Evolutionary conservation across 2,113 vertebrate species (phyloP), one percentile per base, ranked within the genome.

Genomic region (Phyllopteryx taeniolatus): DNA sequence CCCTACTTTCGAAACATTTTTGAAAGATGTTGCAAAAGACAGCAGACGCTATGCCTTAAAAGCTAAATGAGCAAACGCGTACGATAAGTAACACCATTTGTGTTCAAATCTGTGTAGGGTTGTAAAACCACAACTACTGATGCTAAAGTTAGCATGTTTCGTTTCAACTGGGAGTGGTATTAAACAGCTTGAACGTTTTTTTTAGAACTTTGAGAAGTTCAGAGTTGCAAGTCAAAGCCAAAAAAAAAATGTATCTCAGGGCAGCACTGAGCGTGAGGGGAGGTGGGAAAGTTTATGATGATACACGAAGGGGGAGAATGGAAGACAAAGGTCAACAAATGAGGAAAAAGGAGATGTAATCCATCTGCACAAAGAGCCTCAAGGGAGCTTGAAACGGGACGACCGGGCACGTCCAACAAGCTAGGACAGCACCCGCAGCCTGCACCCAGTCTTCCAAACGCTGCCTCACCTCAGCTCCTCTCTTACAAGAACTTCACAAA

Each of bases 321-420:
- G 76, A 27, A 27, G 27, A 27, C 70, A 39, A 39, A 39, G 1
- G 35, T 39, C 35, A 39, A 71, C 70, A 70, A 77, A 76, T 15
- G 71, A 2, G 54, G 9, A 47, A 64, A 64, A 62, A 73, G 60
- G 31, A 72, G 72, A 73, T 79, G 56, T 84, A 85, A 85, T 85
- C 79, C 83, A 4, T 71, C 47, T 85, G 82, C 61, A 77, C 75
- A 86, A 85, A 83, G 77, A 85, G 65, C 60, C 85, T 71, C 0
- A 67, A 82, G 76, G 85, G 59, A 79, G 73, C 4, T 85, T 83
- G 79, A 78, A 76, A 67, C 74, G 73, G 68, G 74, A 60, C 64
- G 72, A 85, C 71, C n/a, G 19, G 82, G 82, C 79, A 86, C 71
- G 76, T 74, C 75, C 5, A 69, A 86, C 87, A 88, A 88, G 83